Evolutionary conservation across 64 coral and sea anemone genomes (phyloP), one percentile per base, ranked within the genome.

Genomic region (Dendrophyllia cribrosa): DNA sequence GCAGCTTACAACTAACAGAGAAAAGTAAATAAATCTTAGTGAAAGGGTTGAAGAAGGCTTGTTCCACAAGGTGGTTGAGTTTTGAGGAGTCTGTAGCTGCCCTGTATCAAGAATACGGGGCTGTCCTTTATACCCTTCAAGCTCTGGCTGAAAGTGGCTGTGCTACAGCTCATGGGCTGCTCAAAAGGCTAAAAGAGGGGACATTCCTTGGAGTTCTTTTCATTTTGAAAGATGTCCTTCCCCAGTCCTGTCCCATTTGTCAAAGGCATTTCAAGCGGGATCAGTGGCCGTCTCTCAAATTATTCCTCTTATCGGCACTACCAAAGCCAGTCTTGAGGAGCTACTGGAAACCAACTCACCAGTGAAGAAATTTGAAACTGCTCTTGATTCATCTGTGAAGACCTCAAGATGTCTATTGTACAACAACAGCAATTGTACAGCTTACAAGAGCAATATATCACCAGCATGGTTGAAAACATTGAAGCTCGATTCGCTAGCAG

Each of bases 251-350:
- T 92, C 72, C 15, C n/a, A 92, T 66, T 58, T 92, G 4, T 87
- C 90, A 13, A 77, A 92, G 82, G 90, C 82, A 69, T 87, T 92
- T 78, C 90, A 92, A 92, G 82, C 10, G 0, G 82, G 90, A 22
- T 87, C 79, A 50, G 71, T 92, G 6, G 26, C 59, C 3, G 85
- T 92, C 61, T 93, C 82, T 5, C 82, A 93, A 87, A 58, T 93
- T 4, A 72, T 93, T 93, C 91, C 83, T 0, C 59, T 93, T 9
- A 70, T 87, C 0, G 59, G 4, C 16, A 11, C 91, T 87, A 93
- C 82, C 47, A 79, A 87, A 70, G 73, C 82, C 61, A 93, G 71
- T 87, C 82, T 93, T 79, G 12, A 78, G 8, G 74, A 78, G 48
- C 83, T 87, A 43, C 21, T 93, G 63, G 83, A 93, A 93, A 93